Evolutionary conservation across 1,140 invertebrate species (phyloP).

Genomic region (Anastatus disparis): DNA sequence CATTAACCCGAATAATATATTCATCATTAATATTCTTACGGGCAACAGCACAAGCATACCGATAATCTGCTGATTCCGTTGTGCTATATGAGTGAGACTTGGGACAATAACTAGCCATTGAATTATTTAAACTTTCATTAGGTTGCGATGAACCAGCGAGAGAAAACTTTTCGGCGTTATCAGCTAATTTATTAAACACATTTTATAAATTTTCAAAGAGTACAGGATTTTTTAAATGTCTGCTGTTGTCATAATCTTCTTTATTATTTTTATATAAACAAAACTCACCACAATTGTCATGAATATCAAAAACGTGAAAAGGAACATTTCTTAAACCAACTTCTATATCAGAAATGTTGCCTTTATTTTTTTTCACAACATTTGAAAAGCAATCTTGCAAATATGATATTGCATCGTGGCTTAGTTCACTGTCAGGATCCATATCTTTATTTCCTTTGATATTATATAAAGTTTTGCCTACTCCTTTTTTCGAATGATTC

Average conservation of each 20-base stretch:
- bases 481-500: conserved; percentile 35
- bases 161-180: conserved; percentile 26
- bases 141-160: too few relatives aligned
- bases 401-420: conserved; percentile 26
- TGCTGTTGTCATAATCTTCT: conserved; percentile 24
- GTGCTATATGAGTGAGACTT: too few relatives aligned
- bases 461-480: conserved; percentile 33
- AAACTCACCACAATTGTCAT: conserved; percentile 30
- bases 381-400: conserved; percentile 33
- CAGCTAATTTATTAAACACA: conserved; percentile 10
- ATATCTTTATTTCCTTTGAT: conserved; percentile 10
- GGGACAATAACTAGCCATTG: conserved; percentile 7
- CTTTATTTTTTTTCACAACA: conserved; percentile 34
- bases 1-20: not conserved
- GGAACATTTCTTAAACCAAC: conserved; percentile 35
- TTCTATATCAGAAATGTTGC: conserved; percentile 7
- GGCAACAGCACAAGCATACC: not conserved
- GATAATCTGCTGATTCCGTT: not conserved
- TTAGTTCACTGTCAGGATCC: conserved; percentile 29
- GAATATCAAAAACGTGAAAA: conserved; percentile 35
- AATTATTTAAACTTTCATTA: conserved; percentile 24
- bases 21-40: not conserved
- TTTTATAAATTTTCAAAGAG: conserved; percentile 1
- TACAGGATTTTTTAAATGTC: conserved; percentile 10
- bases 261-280: conserved; percentile 14